phyloP scores from a whole-genome alignment of 1,140 invertebrate genomes.

The Lepidostoma basale region DNA sequence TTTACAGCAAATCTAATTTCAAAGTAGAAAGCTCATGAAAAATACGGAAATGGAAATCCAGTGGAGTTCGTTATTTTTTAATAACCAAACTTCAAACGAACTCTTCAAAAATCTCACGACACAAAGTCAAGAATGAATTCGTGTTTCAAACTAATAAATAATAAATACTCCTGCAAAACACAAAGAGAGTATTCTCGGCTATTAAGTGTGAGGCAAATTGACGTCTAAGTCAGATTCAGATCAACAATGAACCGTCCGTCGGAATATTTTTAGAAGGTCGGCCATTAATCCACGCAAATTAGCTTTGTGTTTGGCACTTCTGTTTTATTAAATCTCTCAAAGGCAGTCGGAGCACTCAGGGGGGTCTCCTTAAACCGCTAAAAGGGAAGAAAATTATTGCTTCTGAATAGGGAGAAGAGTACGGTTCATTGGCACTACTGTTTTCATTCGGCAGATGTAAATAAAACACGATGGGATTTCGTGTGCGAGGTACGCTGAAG shows the following conservation, averaged over 20 bases:
- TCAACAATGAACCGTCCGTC: constrained; percentile 37
- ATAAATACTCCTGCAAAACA: neutral
- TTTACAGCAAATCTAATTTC: no score
- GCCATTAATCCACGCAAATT: constrained; percentile 44
- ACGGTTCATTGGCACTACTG: no score
- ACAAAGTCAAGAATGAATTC: neutral
- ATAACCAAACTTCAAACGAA: no score
- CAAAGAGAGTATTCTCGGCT: neutral
- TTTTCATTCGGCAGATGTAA: no score
- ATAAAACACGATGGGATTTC: no score
- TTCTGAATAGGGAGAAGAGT: no score
- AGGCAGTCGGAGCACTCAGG: constrained; percentile 34
- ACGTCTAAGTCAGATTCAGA: constrained; percentile 1
- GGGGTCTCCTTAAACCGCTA: constrained; percentile 3
- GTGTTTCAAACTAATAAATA: neutral
- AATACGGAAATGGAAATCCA: no score
- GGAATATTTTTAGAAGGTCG: constrained; percentile 39
- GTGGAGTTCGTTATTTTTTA: no score
- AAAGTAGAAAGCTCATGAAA: no score
- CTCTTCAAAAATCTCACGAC: no score
- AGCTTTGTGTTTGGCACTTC: constrained; percentile 44
- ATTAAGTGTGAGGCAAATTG: neutral
- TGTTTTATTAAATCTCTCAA: constrained; percentile 44
- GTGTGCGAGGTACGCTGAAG: no score
- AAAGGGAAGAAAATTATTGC: constrained; percentile 18